These are phyloP conservation scores for Xenopus laevis DNA, from an alignment of 2,113 vertebrate genomes.

Conservation along the genomic window DNA sequence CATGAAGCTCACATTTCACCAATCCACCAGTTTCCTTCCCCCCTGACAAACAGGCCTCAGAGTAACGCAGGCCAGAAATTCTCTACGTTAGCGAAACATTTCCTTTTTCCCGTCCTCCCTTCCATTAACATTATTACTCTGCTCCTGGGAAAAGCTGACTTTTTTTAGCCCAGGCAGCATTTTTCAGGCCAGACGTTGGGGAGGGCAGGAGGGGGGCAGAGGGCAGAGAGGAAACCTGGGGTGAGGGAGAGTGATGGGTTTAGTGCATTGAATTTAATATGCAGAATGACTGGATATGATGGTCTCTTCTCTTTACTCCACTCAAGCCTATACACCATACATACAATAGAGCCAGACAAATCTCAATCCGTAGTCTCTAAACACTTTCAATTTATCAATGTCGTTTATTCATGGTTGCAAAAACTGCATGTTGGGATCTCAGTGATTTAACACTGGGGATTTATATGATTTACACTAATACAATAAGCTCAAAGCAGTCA, in stretches of 20 bases:
- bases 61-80: constrained; percentile 68
- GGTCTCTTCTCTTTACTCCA: no score
- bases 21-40: constrained; percentile 69
- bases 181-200: constrained; percentile 43
- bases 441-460: no score
- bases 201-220: neutral
- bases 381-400: no score
- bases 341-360: no score
- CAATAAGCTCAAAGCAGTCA: no score
- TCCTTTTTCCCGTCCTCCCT: constrained; percentile 63
- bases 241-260: constrained; percentile 4
- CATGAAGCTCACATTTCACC: constrained; percentile 68
- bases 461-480: no score
- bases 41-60: constrained; percentile 70
- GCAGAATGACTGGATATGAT: neutral
- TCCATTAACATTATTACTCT: constrained; percentile 68
- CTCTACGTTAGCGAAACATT: constrained; percentile 69
- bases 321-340: no score
- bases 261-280: neutral
- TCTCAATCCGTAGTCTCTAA: no score
- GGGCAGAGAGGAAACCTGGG: constrained; percentile 29
- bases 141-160: constrained; percentile 63
- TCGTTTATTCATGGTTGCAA: no score
- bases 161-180: constrained; percentile 50
- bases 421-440: no score